phyloP scores from a whole-genome alignment of 1,140 invertebrate genomes.

The Gyrodactylus salaris region DNA sequence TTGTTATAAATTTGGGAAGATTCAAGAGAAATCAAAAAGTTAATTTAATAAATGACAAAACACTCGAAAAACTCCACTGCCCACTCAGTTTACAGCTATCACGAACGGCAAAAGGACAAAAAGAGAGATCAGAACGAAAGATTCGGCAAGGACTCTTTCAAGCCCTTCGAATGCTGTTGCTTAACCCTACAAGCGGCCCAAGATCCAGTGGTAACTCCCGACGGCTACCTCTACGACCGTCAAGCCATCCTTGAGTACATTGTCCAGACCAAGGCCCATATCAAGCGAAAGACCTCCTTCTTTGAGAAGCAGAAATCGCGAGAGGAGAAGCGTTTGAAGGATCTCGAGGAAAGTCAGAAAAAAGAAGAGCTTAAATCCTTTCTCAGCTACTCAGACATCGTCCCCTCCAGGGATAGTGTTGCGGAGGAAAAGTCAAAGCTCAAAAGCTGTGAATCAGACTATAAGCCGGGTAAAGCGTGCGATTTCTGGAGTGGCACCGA shows the following conservation, averaged over 20 bases:
- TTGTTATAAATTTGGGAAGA: background rate
- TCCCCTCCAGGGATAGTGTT: background rate
- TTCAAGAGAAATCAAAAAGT: background rate
- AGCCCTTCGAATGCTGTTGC: constrained; percentile 89
- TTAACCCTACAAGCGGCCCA: constrained; percentile 70
- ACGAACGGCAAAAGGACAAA: constrained; percentile 83
- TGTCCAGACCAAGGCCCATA: constrained; percentile 66
- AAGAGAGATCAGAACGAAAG: constrained; percentile 34
- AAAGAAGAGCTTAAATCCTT: background rate
- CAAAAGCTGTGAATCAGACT: background rate
- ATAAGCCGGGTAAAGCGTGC: constrained; percentile 9
- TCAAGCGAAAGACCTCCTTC: constrained; percentile 51
- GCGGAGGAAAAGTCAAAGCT: background rate
- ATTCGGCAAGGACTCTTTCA: constrained; percentile 75
- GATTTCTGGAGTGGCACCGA: background rate
- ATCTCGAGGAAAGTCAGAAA: background rate
- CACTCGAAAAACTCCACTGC: constrained; percentile 91
- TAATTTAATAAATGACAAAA: constrained; percentile 22
- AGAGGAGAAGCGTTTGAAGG: background rate
- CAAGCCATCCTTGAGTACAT: constrained; percentile 84
- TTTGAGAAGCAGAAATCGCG: constrained; percentile 40
- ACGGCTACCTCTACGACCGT: constrained; percentile 81
- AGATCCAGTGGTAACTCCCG: constrained; percentile 48
- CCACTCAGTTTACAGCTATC: constrained; percentile 82
- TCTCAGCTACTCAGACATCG: background rate